Evolutionary conservation across 2,113 vertebrate genomes (phyloP), one percentile per base, ranked within the genome.

Genomic region (Sceloporus tristichus): DNA sequence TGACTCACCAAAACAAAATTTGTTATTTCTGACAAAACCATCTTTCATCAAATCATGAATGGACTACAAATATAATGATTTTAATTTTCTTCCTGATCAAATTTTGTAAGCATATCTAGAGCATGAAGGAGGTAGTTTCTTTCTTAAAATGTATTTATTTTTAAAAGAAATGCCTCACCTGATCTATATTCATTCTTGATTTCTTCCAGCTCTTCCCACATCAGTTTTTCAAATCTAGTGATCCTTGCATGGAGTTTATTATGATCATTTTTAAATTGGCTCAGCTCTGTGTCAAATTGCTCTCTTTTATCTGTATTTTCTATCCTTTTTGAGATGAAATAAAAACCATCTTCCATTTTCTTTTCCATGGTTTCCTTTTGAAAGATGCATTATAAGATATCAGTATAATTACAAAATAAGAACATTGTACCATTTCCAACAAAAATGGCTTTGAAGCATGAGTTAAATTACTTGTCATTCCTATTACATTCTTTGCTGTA

Each of bases 151-250:
- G 42, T 25, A 85, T 73, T 62, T 34, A 0, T 9, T 0, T 25
- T 82, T 38, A 29, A 0, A 7, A 89, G 38, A 6, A 92, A 81
- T 1, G 25, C 10, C 96, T 95, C 91, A 98, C 97, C 97, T 96
- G 97, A 96, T 94, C 96, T 96, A 86, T 98, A 97, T 77, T 98
- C 96, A 71, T 87, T 96, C 90, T 97, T 96, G 85, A 98, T 96
- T 96, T 97, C 95, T 91, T 98, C 96, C 90, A 98, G 90, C 91
- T 97, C 97, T 65, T 93, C 93, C 94, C 96, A 96, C 71, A 98
- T 93, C 87, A 91, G 90, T 82, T 93, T 96, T 96, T 98, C 97
- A 91, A 98, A 83, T 82, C 93, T 95, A 77, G 42, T 90, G 68
- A 98, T 93, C 91, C 93, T 97, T 87, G 89, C 91, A n/a, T 77